Conservation (phyloP, 2,113 vertebrate species). For the Heterotis niloticus region DNA sequence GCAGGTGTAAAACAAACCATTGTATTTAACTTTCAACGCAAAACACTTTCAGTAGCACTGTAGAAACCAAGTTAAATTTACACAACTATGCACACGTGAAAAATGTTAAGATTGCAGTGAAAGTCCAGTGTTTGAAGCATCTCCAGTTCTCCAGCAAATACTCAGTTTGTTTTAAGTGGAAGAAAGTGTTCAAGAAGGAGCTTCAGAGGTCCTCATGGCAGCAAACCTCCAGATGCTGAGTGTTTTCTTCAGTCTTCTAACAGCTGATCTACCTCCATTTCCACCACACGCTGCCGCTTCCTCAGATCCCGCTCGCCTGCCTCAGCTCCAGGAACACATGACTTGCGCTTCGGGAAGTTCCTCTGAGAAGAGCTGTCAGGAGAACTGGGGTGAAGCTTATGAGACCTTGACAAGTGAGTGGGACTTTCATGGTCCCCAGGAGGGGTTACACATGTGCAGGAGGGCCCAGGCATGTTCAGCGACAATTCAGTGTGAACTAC, state of each 20-base stretch:
- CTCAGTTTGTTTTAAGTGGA: no score
- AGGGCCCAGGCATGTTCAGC: background rate
- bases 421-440: slow-evolving; percentile 28
- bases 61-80: no score
- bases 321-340: slow-evolving; percentile 36
- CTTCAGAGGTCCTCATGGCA: no score
- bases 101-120: no score
- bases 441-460: slow-evolving; percentile 8
- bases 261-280: slow-evolving; percentile 41
- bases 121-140: no score
- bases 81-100: no score
- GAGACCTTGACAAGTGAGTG: slow-evolving; percentile 20
- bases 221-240: no score
- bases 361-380: slow-evolving; percentile 21
- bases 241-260: background rate
- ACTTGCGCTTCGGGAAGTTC: slow-evolving; percentile 57
- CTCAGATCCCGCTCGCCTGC: slow-evolving; percentile 38
- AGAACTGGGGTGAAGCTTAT: background rate
- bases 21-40: no score
- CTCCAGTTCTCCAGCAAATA: no score
- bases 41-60: no score
- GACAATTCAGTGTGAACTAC: background rate
- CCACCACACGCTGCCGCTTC: slow-evolving; percentile 55
- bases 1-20: no score
- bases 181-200: no score